Evolutionary conservation across 2,888 invertebrate genomes (phyloP), one percentile per base, ranked within the genome.

Genomic region (Monochamus alternatus): DNA sequence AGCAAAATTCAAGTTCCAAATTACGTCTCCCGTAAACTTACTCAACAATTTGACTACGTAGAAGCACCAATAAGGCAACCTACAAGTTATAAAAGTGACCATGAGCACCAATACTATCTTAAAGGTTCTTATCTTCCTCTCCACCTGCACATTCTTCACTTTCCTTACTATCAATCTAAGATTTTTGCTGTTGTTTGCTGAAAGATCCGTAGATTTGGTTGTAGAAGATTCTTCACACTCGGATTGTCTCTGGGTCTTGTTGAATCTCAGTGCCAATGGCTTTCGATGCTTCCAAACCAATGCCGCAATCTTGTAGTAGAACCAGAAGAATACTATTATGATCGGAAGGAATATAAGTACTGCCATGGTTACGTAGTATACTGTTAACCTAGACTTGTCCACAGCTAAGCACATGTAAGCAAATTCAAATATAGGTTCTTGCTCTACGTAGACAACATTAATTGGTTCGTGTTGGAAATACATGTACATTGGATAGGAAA

Each of bases 31-130:
- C 81, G 22, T 84, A 79, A 65, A 87, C 83, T 9, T 80, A 78
- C 5, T 86, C 9, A 80, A 32, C 69, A 90, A 83, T 79, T 91
- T 91, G 75, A 90, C 84, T 1, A 91, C 84, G 14, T 90, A 87
- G 80, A 90, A 91, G 22, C 90, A 86, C 91, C 91, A 92, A 38
- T 90, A 89, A 1, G 93, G 86, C 63, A 86, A 77, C 7, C 92
- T 89, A 76, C 91, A 90, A 2, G 90, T 80, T 1, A 91, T 86
- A 81, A 92, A 92, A 8, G 91, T 88, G 0, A 90, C 80, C 86
- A 92, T 92, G 74, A 92, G 85, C 4, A 90, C 85, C 22, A 93
- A 83, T 55, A 93, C 91, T 9, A 92, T 89, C 77, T 89, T 90
- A 73, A 92, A 91, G 75, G 92, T 92, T 68, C 91, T 89, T 2